phyloP scores from a whole-genome alignment of 2,113 vertebrate species.

The Andinoacara biseriatus region DNA sequence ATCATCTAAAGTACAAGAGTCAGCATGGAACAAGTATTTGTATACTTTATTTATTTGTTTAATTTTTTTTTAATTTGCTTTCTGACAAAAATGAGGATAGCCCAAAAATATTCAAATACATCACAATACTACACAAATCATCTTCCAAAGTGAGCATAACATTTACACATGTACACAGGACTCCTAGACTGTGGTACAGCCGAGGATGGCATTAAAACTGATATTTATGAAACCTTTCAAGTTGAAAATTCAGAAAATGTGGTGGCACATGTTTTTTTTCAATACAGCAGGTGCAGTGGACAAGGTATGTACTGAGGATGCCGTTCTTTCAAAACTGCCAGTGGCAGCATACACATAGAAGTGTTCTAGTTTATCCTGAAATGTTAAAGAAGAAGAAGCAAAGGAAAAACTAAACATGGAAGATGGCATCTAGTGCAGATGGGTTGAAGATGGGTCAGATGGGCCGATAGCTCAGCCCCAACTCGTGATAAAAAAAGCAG shows the following conservation, averaged over 20 bases:
- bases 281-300: not conserved
- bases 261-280: not conserved
- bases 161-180: not conserved
- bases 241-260: not conserved
- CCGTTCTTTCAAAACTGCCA: not conserved
- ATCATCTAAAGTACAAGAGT: not conserved
- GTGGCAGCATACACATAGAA: not conserved
- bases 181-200: not conserved
- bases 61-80: not conserved
- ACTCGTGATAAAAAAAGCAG: not conserved
- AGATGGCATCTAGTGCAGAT: too few relatives aligned
- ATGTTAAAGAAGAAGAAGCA: too few relatives aligned
- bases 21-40: not conserved
- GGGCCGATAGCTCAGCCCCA: too few relatives aligned
- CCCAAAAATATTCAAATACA: not conserved
- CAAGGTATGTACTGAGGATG: not conserved
- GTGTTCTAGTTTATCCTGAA: not conserved
- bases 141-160: not conserved
- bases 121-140: not conserved
- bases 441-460: too few relatives aligned
- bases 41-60: not conserved
- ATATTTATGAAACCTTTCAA: not conserved
- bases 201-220: not conserved
- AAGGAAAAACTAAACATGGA: too few relatives aligned
- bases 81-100: not conserved